phyloP scores from a whole-genome alignment of 2,113 vertebrate genomes.

The Craseonycteris thonglongyai region DNA sequence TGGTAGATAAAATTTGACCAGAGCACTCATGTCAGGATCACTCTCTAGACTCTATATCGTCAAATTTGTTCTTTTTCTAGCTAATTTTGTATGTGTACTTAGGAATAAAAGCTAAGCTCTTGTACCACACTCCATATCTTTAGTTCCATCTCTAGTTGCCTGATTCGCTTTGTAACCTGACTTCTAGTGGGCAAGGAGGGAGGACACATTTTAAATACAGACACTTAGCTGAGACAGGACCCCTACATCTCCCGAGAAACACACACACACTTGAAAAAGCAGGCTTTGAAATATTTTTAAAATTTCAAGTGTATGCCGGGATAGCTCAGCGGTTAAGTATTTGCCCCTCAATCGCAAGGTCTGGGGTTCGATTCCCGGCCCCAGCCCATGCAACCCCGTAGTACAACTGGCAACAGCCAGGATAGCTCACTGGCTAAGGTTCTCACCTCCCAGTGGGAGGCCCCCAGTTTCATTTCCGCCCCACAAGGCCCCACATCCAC shows the following conservation, averaged over 20 bases:
- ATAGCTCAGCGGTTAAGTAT: too few species aligned
- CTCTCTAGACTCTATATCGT: background rate
- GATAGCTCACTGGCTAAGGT: too few species aligned
- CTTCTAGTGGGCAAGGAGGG: background rate
- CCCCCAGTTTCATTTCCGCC: too few species aligned
- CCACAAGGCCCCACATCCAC: too few species aligned
- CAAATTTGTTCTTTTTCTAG: background rate
- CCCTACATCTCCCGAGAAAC: background rate
- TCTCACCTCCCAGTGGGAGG: too few species aligned
- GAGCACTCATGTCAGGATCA: too few species aligned
- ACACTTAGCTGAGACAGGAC: background rate
- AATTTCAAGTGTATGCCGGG: too few species aligned
- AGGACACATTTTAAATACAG: background rate
- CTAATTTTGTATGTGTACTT: background rate
- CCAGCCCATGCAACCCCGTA: too few species aligned
- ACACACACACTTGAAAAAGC: background rate
- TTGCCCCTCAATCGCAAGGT: too few species aligned
- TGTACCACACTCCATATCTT: background rate
- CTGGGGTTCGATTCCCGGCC: too few species aligned
- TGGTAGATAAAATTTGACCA: background rate
- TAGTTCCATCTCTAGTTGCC: background rate
- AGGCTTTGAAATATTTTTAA: background rate
- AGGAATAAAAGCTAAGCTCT: background rate
- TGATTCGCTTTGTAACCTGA: background rate
- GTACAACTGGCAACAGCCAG: too few species aligned